A percentile compares a stretch with the other conserved stretches of the same genome.
Conservation (phyloP, 2,888 invertebrate species). For the Trachelus stipa region DNA sequence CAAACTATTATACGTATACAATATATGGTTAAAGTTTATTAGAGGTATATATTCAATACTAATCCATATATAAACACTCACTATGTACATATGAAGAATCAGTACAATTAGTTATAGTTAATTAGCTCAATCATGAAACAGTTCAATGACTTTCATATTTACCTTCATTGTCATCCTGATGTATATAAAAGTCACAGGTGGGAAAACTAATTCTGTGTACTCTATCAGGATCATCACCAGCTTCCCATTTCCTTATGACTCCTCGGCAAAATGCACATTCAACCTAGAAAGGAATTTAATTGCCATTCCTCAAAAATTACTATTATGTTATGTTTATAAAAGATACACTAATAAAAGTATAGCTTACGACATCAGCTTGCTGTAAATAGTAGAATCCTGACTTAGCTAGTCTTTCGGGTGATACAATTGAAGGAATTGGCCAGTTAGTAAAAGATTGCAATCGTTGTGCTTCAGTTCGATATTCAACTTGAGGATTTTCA, state of each 20-base stretch:
- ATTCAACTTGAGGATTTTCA: constrained; percentile 63
- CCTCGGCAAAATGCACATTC: constrained; percentile 87
- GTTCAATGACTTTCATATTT: neutral
- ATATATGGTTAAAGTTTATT: neutral
- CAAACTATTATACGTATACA: neutral
- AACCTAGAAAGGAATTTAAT: constrained; percentile 66
- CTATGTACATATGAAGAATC: too few relatives aligned
- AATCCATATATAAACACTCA: neutral
- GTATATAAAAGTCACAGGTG: constrained; percentile 68
- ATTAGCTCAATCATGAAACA: neutral
- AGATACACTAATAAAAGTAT: neutral
- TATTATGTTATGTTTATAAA: neutral
- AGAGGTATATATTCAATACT: constrained; percentile 1
- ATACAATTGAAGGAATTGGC: constrained; percentile 75
- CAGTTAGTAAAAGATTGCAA: constrained; percentile 80
- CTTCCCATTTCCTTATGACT: constrained; percentile 73
- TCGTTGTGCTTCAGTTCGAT: constrained; percentile 73
- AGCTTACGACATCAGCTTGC: constrained; percentile 71
- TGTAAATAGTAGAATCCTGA: constrained; percentile 89
- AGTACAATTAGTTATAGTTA: neutral
- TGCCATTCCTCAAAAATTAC: neutral
- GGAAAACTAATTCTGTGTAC: constrained; percentile 77
- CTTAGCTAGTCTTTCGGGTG: constrained; percentile 79
- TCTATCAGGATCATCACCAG: constrained; percentile 76
- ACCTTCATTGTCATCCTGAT: constrained; percentile 44